Evolutionary conservation across 2,113 vertebrate species (phyloP).

Genomic region (Halcyon malimbica): DNA sequence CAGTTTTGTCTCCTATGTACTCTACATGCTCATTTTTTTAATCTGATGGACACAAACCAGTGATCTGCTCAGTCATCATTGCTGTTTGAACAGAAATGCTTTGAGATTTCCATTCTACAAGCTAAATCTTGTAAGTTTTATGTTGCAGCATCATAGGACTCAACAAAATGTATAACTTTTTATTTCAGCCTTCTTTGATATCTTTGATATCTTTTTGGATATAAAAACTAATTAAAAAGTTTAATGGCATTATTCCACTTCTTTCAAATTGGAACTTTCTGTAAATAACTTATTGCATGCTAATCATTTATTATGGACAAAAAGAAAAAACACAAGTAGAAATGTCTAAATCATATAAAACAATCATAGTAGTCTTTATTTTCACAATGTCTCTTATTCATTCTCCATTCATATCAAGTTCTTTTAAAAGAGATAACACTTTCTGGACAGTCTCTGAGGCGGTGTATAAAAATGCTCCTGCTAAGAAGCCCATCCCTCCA

Average conservation of each 20-base stretch:
- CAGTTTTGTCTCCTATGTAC: background rate
- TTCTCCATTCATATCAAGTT: background rate
- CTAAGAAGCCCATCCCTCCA: background rate
- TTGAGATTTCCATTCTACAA: constrained; percentile 5
- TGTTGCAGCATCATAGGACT: background rate
- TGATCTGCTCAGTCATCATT: background rate
- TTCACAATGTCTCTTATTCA: background rate
- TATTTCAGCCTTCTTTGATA: constrained; percentile 33
- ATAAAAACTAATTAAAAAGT: constrained; percentile 13
- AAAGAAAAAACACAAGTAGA: background rate
- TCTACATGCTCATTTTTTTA: background rate
- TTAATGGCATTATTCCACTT: constrained; percentile 12
- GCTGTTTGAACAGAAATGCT: background rate
- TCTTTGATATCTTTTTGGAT: no score
- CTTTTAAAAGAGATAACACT: background rate
- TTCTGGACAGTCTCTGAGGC: background rate
- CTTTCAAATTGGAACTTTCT: constrained; percentile 4
- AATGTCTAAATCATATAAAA: background rate
- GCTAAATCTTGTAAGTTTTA: background rate
- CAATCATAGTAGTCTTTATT: background rate
- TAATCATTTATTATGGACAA: background rate
- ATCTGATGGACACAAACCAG: background rate
- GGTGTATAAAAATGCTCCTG: background rate
- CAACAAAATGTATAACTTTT: background rate
- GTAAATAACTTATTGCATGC: background rate